Evolutionary conservation across 1,140 invertebrate species (phyloP), one percentile per base, ranked within the genome.

Genomic region (Yoshiicerus persimilis): DNA sequence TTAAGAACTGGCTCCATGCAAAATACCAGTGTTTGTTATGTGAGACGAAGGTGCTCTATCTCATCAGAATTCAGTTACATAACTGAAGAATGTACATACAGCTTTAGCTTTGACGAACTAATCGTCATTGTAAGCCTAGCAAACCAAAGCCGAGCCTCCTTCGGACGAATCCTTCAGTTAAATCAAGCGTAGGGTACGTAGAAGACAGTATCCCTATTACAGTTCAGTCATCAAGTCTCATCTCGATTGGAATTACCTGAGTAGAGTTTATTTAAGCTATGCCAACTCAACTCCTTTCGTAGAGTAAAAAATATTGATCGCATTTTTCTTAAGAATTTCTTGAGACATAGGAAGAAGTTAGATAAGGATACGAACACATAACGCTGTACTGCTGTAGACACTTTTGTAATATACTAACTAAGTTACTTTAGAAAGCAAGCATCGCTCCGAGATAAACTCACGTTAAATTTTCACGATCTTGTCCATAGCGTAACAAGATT

Each of bases 401-500:
- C 47, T 20, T 56, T 56, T 56, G 8, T 56, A 56, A 56, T 56
- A 56, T 25, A 75, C 10, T n/a, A 75, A 25, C 25, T 30, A 25
- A 75, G 25, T 34, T 75, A 13, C 16, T 23, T 75, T n/a, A n/a
- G n/a, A n/a, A 30, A 36, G 34, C 30, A 36, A 83, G 38, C 41
- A 86, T 66, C 56, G 25, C 83, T 84, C 47, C 8, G 38, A 75
- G 85, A 75, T 86, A 88, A 88, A 88, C 36, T 34, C 56, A 85
- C 62, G 87, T 88, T 84, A 87, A 86, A 89, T 86, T 90, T 88
- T 88, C 89, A 90, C 66, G 80, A 88, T 87, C 86, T 87, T 90
- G 89, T 90, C 89, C 89, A 90, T 90, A 87, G 86, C 89, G 89
- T 90, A 90, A 90, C 89, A 84, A 90, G 89, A 90, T 89, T 89